Conservation (phyloP, 53 echinoderm and acorn worm genomes). For the Holothuria scabra region DNA sequence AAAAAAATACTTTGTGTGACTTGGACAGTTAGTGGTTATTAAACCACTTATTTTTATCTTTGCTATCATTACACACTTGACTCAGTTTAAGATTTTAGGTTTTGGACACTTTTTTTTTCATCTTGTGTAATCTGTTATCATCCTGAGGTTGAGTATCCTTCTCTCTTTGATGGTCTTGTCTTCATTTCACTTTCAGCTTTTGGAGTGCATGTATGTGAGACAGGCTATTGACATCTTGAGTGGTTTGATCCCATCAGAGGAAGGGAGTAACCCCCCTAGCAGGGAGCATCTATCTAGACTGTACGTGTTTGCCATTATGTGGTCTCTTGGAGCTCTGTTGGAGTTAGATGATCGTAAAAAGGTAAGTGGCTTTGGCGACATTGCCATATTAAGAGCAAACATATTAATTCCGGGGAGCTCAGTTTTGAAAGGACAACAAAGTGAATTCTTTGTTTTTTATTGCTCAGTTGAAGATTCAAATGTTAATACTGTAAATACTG, state of each 20-base stretch:
- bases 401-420: too few relatives aligned
- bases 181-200: constrained; percentile 46
- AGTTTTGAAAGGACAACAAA: too few relatives aligned
- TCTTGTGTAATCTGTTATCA: background rate
- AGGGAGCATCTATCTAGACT: constrained; percentile 89
- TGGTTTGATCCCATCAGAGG: constrained; percentile 93
- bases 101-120: background rate
- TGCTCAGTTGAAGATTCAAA: too few relatives aligned
- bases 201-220: constrained; percentile 93
- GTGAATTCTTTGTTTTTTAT: too few relatives aligned
- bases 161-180: background rate
- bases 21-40: too few relatives aligned
- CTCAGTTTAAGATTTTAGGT: background rate
- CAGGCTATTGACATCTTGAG: constrained; percentile 87
- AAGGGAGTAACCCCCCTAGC: constrained; percentile 68
- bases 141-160: background rate
- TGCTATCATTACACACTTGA: too few relatives aligned
- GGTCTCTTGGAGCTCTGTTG: constrained; percentile 95
- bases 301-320: constrained; percentile 96
- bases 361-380: constrained; percentile 48
- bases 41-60: too few relatives aligned
- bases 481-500: too few relatives aligned
- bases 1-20: too few relatives aligned
- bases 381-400: too few relatives aligned
- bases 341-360: constrained; percentile 95